Percentiles rank a stretch among this genome's conserved stretches.
These are phyloP conservation scores for Gasterosteus aculeatus DNA, from an alignment of 2,113 vertebrate genomes.

Conservation along the genomic window DNA sequence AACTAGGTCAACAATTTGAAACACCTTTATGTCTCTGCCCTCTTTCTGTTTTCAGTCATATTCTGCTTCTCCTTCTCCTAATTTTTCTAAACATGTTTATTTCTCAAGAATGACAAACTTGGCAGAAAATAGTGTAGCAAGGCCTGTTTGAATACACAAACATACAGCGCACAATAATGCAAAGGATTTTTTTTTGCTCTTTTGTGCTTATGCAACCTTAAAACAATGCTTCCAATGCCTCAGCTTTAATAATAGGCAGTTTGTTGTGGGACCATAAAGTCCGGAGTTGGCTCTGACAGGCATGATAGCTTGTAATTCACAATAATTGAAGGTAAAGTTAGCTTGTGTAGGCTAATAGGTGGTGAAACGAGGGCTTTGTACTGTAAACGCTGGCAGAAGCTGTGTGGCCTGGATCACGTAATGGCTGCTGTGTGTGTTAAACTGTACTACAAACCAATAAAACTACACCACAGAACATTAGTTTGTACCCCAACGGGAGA, in stretches of 20 bases:
- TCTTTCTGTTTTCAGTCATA: not conserved
- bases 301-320: slow-evolving; percentile 29
- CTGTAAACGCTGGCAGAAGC: slow-evolving; percentile 35
- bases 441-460: slow-evolving; percentile 42
- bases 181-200: slow-evolving; percentile 7
- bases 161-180: not conserved
- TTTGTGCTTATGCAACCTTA: slow-evolving; percentile 16
- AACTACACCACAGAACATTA: slow-evolving; percentile 32
- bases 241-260: slow-evolving; percentile 35
- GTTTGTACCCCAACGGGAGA: slow-evolving; percentile 28
- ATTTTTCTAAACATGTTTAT: not conserved
- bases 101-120: slow-evolving; percentile 6
- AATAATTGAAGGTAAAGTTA: slow-evolving; percentile 19
- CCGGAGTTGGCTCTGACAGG: slow-evolving; percentile 35
- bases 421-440: slow-evolving; percentile 31
- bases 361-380: slow-evolving; percentile 41
- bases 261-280: slow-evolving; percentile 29
- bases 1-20: not conserved
- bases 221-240: slow-evolving; percentile 36
- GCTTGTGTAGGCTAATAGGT: slow-evolving; percentile 36
- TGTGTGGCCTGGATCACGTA: slow-evolving; percentile 42
- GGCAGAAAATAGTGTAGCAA: not conserved
- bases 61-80: not conserved
- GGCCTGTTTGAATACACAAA: slow-evolving; percentile 13
- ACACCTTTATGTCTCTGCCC: not conserved